A percentile compares a stretch with the other conserved stretches of the same genome.
phyloP scores from a whole-genome alignment of 37 sponge, comb jelly and placozoan genomes.

The Spongilla lacustris region DNA sequence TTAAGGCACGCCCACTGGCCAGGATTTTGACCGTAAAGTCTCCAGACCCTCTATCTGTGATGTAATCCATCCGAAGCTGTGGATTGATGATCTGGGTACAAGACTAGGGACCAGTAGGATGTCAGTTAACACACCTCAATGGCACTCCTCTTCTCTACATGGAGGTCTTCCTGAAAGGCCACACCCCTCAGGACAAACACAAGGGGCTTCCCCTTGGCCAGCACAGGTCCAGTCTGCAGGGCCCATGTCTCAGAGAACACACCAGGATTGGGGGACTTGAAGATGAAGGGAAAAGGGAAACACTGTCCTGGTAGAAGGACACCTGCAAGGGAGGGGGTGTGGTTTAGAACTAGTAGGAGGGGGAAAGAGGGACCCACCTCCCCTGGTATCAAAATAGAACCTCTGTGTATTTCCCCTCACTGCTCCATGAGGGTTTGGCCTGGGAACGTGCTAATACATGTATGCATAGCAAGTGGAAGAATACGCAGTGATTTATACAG shows the following conservation, averaged over 20 bases:
- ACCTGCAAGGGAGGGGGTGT: constrained; percentile 36
- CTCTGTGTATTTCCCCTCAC: too few relatives aligned
- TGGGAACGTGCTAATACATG: too few relatives aligned
- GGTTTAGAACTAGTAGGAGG: neutral
- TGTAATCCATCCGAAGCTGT: too few relatives aligned
- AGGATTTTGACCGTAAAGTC: neutral
- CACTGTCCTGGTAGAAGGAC: constrained; percentile 87
- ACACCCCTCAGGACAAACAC: constrained; percentile 85
- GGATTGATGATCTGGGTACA: neutral
- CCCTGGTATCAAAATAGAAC: too few relatives aligned
- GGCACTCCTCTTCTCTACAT: constrained; percentile 34
- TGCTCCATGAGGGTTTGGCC: too few relatives aligned
- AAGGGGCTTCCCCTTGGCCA: constrained; percentile 68
- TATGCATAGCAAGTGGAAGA: too few relatives aligned
- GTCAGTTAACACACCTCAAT: constrained; percentile 34
- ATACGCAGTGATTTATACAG: too few relatives aligned
- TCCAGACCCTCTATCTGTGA: too few relatives aligned
- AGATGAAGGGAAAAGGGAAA: constrained; percentile 78
- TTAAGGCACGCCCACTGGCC: too few relatives aligned
- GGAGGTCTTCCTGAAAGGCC: constrained; percentile 65
- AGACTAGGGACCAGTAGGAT: neutral
- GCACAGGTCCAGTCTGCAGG: constrained; percentile 83
- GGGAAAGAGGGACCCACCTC: neutral
- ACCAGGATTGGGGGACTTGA: constrained; percentile 91
- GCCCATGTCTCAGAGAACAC: constrained; percentile 91